Evolutionary conservation across 2,888 invertebrate species (phyloP).

Genomic region (Emmelina monodactyla): DNA sequence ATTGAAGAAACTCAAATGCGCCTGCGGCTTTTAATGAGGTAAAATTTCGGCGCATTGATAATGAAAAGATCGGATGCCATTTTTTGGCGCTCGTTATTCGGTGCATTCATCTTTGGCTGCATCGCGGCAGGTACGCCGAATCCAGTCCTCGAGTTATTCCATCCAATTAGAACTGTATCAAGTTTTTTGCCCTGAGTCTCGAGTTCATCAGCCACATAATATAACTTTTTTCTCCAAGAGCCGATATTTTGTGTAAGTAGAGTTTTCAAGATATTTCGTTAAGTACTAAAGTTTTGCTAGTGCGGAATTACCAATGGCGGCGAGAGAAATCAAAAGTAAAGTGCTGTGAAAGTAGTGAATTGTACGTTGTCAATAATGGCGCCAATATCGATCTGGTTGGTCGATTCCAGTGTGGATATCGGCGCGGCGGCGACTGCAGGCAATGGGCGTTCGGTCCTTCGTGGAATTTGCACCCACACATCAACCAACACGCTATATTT

Average conservation of each 20-base stretch:
- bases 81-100: neutral
- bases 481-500: slow-evolving; percentile 16
- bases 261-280: too few relatives aligned
- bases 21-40: too few relatives aligned
- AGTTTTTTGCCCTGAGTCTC: slow-evolving; percentile 22
- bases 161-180: slow-evolving; percentile 24
- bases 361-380: neutral
- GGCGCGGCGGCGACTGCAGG: slow-evolving; percentile 23
- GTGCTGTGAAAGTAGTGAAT: too few relatives aligned
- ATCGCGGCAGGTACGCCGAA: slow-evolving; percentile 3
- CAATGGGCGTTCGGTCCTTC: slow-evolving; percentile 46
- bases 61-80: too few relatives aligned
- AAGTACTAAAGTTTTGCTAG: too few relatives aligned
- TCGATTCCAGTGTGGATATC: neutral
- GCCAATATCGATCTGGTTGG: neutral
- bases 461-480: slow-evolving; percentile 56
- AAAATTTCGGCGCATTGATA: too few relatives aligned
- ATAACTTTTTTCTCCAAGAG: too few relatives aligned
- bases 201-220: slow-evolving; percentile 50
- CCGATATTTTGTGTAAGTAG: too few relatives aligned
- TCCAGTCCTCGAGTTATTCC: slow-evolving; percentile 18
- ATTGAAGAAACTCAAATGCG: too few relatives aligned
- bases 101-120: neutral
- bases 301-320: too few relatives aligned
- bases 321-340: too few relatives aligned